Evolutionary conservation across 1,140 invertebrate genomes (phyloP), one percentile per base, ranked within the genome.

Genomic region (Drosophila pruinosa): DNA sequence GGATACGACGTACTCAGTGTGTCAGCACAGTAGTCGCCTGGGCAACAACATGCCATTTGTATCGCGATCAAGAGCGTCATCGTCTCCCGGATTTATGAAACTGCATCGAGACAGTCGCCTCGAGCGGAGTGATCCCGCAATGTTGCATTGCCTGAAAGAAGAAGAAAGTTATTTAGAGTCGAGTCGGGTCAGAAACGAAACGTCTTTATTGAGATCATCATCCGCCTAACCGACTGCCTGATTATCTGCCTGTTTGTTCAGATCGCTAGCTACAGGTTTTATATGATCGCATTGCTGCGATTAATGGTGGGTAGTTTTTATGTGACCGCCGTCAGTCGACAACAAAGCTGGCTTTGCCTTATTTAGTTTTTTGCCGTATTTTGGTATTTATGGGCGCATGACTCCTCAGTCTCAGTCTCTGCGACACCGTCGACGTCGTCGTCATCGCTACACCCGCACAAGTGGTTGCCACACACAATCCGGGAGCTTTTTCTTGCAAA

Each of bases 181-280:
- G 39, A n/a, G n/a, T 39, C 39, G 28, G 19, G 53, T 86, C 76
- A 85, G 54, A 47, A 74, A 57, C 56, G 64, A 68, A 73, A 73
- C 71, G 61, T 78, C 75, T 78, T 75, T 64, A 88, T 88, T 88
- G 82, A 88, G 82, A 88, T 88, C 82, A 88, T 88, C 82, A 89
- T 56, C 61, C 39, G 63, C 12, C 47, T 62, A 14, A 3, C 43
- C 36, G 41, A 21, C 65, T 52, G 58, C 0, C 26, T 8, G 26
- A 47, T 34, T 59, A 58, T 63, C 52, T 5, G 19, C 1, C 53
- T 38, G 12, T 14, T 5, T 54, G 52, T 2, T 8, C n/a, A 12
- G 26, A 67, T 72, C 69, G 58, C 54, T 41, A 38, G 69, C 81
- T 85, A 85, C 81, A 86, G 77, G 81, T 86, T 85, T 86, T 85